Base-by-base conservation (phyloP, 2,113 vertebrate species). In the Stictonetta naevosa region DNA sequence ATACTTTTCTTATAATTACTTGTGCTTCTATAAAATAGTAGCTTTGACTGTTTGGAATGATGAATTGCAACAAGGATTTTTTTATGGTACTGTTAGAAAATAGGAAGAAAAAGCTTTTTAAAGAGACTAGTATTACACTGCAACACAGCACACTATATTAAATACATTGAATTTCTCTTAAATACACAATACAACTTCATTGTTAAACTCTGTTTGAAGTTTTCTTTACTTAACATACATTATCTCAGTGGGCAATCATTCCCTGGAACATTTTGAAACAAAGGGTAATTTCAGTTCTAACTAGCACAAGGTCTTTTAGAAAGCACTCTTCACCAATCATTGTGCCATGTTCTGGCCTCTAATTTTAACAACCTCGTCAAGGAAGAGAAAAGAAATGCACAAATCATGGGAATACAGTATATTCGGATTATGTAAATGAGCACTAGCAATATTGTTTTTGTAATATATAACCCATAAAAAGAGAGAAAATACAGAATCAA, bases 171-270 rank as follows among this genome's bases (percentile, higher is more conserved):
- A 12, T 68, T 95, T 92, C 77, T 76, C 74, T 71, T 80, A 94
- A 94, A 88, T 86, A 79, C 53, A 7, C 29, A 2, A 67, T 88
- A 66, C 69, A 71, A 56, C 93, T 91, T 91, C 2, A 21, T 93
- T 31, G 8, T 96, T 96, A 94, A 97, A 94, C 53, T 92, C 91
- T 0, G 60, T 96, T 97, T 97, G 93, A 97, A 96, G 95, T 97
- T 97, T 97, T 88, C 93, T 95, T 96, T 96, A 40, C 81, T 94
- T 94, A 86, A 19, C 59, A 90, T 90, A 40, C 48, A 53, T 95
- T 98, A 97, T 97, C 96, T 97, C 86, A 88, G 42, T 64, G 89
- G 95, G 97, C 94, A 92, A 97, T 98, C 96, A 11, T 96, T 97
- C 97, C 91, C 63, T 92, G 96, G 95, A 97, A 97, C 94, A 68